Percentiles rank a stretch among this genome's conserved stretches.
phyloP scores from a whole-genome alignment of 2,797 vertebrate species.

The Ceryle rudis region DNA sequence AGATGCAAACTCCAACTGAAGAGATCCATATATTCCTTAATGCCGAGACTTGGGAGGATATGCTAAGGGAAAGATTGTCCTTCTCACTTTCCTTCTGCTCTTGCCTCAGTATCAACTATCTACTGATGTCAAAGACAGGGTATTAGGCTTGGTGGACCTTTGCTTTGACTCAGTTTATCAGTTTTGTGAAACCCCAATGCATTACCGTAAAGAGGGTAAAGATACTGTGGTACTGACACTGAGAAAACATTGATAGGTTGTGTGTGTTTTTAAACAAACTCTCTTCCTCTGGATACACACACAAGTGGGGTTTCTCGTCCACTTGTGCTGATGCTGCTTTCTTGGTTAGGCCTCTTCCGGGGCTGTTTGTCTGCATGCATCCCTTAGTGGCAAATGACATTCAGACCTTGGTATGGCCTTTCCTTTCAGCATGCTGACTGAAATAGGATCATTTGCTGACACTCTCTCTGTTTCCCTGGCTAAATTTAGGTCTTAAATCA shows the following conservation, averaged over 20 bases:
- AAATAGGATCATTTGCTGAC: conserved; percentile 32
- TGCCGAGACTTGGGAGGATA: background rate
- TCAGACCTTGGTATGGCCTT: background rate
- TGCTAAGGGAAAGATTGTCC: background rate
- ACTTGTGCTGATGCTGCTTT: background rate
- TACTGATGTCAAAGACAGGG: background rate
- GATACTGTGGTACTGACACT: background rate
- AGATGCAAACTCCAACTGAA: background rate
- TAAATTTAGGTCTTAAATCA: conserved; percentile 5
- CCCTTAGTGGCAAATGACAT: background rate
- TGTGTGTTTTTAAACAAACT: background rate
- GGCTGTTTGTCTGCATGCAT: background rate
- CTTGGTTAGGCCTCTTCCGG: background rate
- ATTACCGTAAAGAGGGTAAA: background rate
- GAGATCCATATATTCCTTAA: background rate
- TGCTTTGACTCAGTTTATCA: background rate
- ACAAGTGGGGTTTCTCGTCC: rapidly evolving
- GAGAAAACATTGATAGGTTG: background rate
- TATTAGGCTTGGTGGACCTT: background rate
- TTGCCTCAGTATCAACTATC: background rate
- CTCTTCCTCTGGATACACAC: background rate
- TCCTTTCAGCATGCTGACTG: background rate
- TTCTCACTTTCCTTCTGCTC: background rate
- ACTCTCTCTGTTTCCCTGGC: background rate
- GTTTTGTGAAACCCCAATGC: background rate